These are phyloP conservation scores for Hipposideros armiger DNA, from an alignment of 2,113 vertebrate species.

Conservation along the genomic window DNA sequence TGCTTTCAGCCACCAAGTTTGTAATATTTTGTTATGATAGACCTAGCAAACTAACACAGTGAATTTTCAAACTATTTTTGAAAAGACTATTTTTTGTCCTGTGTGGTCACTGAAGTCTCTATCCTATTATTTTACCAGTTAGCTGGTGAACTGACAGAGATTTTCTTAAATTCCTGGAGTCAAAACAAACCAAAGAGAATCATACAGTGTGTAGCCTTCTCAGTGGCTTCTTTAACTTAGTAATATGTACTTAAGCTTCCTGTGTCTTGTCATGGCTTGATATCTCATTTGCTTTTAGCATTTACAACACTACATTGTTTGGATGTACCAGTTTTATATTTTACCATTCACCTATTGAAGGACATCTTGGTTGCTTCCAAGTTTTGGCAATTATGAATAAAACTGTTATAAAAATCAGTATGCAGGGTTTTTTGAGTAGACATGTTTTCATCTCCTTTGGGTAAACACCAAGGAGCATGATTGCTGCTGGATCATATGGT, in stretches of 20 bases:
- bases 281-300: background rate
- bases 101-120: background rate
- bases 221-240: background rate
- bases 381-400: background rate
- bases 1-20: background rate
- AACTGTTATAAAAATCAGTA: background rate
- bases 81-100: background rate
- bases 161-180: background rate
- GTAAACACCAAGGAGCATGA: background rate
- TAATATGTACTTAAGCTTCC: background rate
- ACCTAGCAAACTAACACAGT: background rate
- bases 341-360: background rate
- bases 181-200: background rate
- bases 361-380: background rate
- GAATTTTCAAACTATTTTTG: background rate
- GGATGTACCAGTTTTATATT: background rate
- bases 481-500: background rate
- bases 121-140: background rate
- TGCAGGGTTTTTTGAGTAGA: background rate
- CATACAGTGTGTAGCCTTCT: background rate
- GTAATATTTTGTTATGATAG: background rate
- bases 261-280: background rate
- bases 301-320: background rate
- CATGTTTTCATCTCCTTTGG: background rate
- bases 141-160: background rate